Evolutionary conservation across 2,888 invertebrate genomes (phyloP).

Genomic region (Cephus spinipes): DNA sequence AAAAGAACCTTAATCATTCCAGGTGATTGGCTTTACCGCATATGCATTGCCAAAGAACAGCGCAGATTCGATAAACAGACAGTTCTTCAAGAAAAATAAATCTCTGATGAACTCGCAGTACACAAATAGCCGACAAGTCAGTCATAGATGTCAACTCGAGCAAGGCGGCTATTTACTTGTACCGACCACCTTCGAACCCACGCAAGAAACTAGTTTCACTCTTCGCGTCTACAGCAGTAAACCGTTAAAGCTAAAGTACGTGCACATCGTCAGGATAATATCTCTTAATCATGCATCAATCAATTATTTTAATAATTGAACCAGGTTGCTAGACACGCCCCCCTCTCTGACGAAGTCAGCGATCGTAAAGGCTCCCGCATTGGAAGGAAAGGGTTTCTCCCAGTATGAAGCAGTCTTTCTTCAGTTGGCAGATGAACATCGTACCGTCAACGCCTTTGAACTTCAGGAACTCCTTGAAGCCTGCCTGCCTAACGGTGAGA

Average conservation of each 20-base stretch:
- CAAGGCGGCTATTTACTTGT: conserved; percentile 86
- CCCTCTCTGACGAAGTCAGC: conserved; percentile 80
- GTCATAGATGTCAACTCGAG: conserved; percentile 81
- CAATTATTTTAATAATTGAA: neutral
- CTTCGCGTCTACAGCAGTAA: conserved; percentile 84
- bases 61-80: conserved; percentile 81
- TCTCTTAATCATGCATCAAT: conserved; percentile 56
- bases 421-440: conserved; percentile 90
- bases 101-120: conserved; percentile 91
- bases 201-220: conserved; percentile 90
- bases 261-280: conserved; percentile 69
- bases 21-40: conserved; percentile 87
- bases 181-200: conserved; percentile 92
- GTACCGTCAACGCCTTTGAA: conserved; percentile 91
- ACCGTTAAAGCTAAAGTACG: conserved; percentile 79
- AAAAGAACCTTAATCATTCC: conserved; percentile 18
- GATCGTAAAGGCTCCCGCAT: conserved; percentile 80
- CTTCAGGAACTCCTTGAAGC: conserved; percentile 90
- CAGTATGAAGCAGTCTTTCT: conserved; percentile 93
- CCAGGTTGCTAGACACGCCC: conserved; percentile 70
- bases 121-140: conserved; percentile 91
- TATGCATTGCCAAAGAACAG: conserved; percentile 79
- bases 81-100: conserved; percentile 87
- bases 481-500: conserved; percentile 83
- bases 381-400: conserved; percentile 79